Conservation (phyloP, 2,888 invertebrate genomes). For the Noctua pronuba region DNA sequence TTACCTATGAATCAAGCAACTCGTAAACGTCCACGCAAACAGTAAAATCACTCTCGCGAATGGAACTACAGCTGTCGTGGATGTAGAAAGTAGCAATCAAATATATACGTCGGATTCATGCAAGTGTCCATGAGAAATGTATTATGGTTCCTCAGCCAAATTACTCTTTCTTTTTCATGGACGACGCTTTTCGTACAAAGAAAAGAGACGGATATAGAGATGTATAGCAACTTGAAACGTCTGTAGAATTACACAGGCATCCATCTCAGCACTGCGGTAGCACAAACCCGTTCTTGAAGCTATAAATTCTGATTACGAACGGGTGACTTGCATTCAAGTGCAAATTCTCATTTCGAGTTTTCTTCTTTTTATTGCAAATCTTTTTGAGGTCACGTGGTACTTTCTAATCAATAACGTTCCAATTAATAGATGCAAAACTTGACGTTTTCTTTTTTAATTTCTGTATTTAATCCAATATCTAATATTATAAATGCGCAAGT, state of each 20-base stretch:
- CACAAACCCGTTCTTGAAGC: conserved; percentile 76
- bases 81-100: conserved; percentile 54
- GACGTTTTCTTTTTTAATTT: neutral
- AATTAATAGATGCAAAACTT: conserved; percentile 34
- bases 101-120: conserved; percentile 41
- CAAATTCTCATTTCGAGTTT: conserved; percentile 78
- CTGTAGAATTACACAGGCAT: conserved; percentile 71
- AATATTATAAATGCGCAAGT: too few relatives aligned
- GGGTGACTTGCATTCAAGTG: conserved; percentile 76
- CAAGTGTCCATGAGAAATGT: conserved; percentile 36
- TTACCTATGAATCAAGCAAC: conserved; percentile 60
- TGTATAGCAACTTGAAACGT: conserved; percentile 44
- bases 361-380: conserved; percentile 69
- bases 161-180: conserved; percentile 35
- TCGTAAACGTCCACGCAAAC: conserved; percentile 48
- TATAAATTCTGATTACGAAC: conserved; percentile 81
- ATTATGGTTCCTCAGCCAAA: conserved; percentile 28
- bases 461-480: neutral
- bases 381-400: conserved; percentile 60
- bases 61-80: conserved; percentile 37
- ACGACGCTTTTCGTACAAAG: conserved; percentile 21
- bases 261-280: conserved; percentile 71
- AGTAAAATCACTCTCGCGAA: conserved; percentile 41
- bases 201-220: conserved; percentile 47
- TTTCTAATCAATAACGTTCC: conserved; percentile 57